A percentile compares a stretch with the other conserved stretches of the same genome.
These are phyloP conservation scores for Plumapathes pennacea DNA, from an alignment of 92 coral and sea anemone species.

Conservation along the genomic window DNA sequence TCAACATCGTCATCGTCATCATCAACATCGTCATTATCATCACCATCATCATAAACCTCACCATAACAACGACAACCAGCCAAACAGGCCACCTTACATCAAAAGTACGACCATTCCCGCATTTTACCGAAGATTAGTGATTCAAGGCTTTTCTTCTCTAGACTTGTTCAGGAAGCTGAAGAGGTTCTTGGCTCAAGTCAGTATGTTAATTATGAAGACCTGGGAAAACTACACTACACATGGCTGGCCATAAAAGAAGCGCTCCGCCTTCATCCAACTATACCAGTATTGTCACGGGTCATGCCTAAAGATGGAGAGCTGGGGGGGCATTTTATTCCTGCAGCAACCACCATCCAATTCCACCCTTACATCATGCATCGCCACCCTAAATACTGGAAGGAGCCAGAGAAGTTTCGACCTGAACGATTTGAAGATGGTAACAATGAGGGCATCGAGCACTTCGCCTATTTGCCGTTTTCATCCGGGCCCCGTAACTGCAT, in stretches of 20 bases:
- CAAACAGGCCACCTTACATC: no score
- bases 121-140: no score
- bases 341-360: constrained; percentile 55
- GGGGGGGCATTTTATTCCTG: constrained; percentile 56
- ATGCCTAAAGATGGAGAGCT: constrained; percentile 42
- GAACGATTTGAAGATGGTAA: constrained; percentile 50
- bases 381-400: constrained; percentile 55
- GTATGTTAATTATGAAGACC: constrained; percentile 46
- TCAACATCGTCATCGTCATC: no score
- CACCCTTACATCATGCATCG: constrained; percentile 51
- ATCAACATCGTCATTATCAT: no score
- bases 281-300: constrained; percentile 42
- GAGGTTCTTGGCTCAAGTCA: constrained; percentile 42
- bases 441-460: constrained; percentile 17
- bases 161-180: constrained; percentile 63
- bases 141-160: no score
- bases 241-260: constrained; percentile 68
- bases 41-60: no score
- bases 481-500: constrained; percentile 85
- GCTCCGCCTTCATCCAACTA: constrained; percentile 78
- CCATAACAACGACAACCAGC: no score
- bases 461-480: constrained; percentile 79
- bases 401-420: constrained; percentile 73
- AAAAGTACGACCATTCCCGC: no score
- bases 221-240: constrained; percentile 41